These are phyloP conservation scores for Marasmarcha lunaedactyla DNA, from an alignment of 2,888 invertebrate species.

Conservation along the genomic window DNA sequence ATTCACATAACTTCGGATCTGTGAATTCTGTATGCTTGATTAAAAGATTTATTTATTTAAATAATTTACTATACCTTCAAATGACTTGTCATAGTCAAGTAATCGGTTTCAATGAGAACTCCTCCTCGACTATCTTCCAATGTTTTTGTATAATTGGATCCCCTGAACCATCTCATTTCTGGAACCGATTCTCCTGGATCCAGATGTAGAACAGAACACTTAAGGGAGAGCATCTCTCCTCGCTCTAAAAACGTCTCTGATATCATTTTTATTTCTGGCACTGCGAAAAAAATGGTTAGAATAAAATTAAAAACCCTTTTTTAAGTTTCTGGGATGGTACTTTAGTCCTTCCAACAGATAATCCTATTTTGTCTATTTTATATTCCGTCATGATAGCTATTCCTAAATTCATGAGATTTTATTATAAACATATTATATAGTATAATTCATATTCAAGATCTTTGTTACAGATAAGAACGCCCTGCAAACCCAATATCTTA, in stretches of 20 bases:
- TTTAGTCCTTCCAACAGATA: background rate
- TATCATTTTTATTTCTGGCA: constrained; percentile 49
- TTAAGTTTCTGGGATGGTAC: background rate
- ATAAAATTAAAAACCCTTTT: no score
- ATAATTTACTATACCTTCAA: constrained; percentile 59
- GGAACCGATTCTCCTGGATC: constrained; percentile 35
- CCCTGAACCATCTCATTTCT: constrained; percentile 47
- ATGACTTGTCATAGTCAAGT: constrained; percentile 46
- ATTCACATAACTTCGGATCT: no score
- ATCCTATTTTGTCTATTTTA: background rate
- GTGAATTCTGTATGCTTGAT: no score
- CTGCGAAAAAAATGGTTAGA: constrained; percentile 30
- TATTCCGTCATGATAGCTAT: no score
- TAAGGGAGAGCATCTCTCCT: constrained; percentile 53
- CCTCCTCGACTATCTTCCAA: constrained; percentile 61
- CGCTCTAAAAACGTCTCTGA: constrained; percentile 56
- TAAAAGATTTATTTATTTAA: no score
- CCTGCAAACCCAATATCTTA: no score
- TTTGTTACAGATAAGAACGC: no score
- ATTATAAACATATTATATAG: no score
- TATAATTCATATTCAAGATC: no score
- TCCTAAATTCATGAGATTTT: no score
- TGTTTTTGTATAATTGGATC: constrained; percentile 34
- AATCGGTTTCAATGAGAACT: constrained; percentile 53
- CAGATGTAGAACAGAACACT: constrained; percentile 46